phyloP scores from a whole-genome alignment of 1,140 invertebrate species.

The Popillia japonica region DNA sequence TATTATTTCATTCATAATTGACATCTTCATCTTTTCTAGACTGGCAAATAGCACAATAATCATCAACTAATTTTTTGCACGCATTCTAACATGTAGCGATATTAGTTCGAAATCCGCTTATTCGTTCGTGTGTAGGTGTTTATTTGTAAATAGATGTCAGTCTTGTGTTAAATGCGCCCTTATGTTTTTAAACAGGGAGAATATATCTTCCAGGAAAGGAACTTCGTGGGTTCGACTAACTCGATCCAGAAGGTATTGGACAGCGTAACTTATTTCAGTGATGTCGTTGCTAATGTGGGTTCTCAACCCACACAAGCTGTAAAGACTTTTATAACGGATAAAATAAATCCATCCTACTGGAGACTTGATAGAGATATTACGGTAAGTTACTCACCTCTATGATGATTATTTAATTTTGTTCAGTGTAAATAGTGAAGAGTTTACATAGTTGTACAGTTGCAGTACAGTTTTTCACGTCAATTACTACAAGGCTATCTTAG shows the following conservation, averaged over 20 bases:
- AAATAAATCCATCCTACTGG: conserved; percentile 84
- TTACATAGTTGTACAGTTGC: too few relatives aligned
- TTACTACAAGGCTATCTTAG: too few relatives aligned
- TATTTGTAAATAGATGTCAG: conserved; percentile 23
- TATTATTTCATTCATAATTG: too few relatives aligned
- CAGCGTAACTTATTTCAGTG: conserved; percentile 75
- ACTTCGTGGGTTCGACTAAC: conserved; percentile 65
- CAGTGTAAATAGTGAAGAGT: too few relatives aligned
- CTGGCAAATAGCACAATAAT: neutral
- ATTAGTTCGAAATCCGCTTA: neutral
- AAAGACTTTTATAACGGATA: conserved; percentile 78
- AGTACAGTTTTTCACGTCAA: too few relatives aligned
- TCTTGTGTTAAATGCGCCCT: conserved; percentile 24
- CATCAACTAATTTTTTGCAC: neutral
- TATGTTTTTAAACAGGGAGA: conserved; percentile 52
- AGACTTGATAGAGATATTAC: conserved; percentile 79
- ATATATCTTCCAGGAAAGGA: conserved; percentile 56
- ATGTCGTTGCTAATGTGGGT: conserved; percentile 73
- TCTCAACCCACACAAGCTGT: conserved; percentile 75
- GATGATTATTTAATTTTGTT: too few relatives aligned
- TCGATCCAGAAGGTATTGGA: conserved; percentile 81
- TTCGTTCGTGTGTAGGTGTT: neutral
- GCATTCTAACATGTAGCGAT: neutral
- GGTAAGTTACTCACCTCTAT: conserved; percentile 58
- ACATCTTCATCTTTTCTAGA: neutral